These are phyloP conservation scores for Scaptomyza tumidula DNA, from an alignment of 2,888 invertebrate genomes.

Conservation along the genomic window DNA sequence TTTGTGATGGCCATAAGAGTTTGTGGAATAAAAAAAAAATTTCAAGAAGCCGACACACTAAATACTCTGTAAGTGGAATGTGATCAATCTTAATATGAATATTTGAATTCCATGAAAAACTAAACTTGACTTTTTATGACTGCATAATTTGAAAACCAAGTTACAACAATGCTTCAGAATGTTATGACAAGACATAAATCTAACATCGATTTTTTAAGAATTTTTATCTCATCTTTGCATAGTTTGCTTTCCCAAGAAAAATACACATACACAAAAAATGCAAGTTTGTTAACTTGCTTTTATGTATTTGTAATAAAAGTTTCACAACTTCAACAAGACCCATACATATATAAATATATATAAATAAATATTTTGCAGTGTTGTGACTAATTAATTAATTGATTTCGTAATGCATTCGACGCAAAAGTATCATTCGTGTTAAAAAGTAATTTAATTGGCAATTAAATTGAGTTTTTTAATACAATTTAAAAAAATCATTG, in stretches of 20 bases:
- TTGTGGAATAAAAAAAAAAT: background rate
- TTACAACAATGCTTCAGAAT: background rate
- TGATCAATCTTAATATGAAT: background rate
- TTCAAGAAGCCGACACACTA: background rate
- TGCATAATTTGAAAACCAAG: background rate
- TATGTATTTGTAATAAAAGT: background rate
- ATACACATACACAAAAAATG: background rate
- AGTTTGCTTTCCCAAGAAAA: background rate
- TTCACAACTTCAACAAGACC: background rate
- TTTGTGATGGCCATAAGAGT: constrained; percentile 18
- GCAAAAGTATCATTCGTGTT: no score
- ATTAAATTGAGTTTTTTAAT: no score
- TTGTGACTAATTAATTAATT: no score
- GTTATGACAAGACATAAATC: background rate
- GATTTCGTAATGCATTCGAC: no score
- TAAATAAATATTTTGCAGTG: no score
- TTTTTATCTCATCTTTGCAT: background rate
- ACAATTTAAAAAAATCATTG: no score
- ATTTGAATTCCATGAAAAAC: background rate
- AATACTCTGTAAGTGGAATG: background rate
- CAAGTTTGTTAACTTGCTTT: background rate
- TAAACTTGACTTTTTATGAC: no score
- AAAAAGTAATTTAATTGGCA: no score
- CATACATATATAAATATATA: background rate
- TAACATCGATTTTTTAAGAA: background rate